phyloP scores from a whole-genome alignment of 2,888 invertebrate genomes.

The Boloria selene region DNA sequence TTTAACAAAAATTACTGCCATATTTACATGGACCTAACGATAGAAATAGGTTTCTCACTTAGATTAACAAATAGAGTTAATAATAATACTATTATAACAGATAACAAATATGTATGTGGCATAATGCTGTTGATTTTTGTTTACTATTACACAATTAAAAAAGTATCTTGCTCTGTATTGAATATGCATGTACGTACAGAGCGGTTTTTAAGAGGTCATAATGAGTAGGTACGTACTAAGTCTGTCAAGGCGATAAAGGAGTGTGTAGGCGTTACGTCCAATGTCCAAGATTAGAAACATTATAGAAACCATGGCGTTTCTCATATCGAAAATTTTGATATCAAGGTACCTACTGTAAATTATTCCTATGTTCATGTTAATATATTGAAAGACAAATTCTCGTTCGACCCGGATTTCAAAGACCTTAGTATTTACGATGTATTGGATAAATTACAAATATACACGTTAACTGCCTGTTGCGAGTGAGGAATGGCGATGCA shows the following conservation, averaged over 20 bases:
- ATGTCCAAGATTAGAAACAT: slow-evolving; percentile 6
- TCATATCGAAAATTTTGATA: not conserved
- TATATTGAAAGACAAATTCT: slow-evolving; percentile 8
- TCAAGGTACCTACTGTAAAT: not conserved
- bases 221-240: not conserved
- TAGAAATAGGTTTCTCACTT: no score
- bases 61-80: no score
- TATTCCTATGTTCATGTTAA: no score
- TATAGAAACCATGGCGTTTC: slow-evolving; percentile 3
- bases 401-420: slow-evolving; percentile 4
- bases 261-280: not conserved
- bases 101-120: no score
- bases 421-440: slow-evolving; percentile 14
- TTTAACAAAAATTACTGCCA: no score
- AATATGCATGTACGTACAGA: no score
- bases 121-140: no score
- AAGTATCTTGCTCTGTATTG: no score
- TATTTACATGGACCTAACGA: no score
- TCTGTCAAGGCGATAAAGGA: not conserved
- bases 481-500: slow-evolving; percentile 17
- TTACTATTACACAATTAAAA: no score
- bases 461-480: slow-evolving; percentile 11
- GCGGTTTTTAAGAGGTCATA: not conserved
- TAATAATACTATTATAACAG: no score
- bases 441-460: slow-evolving; percentile 21